A percentile compares a stretch with the other conserved stretches of the same genome.
phyloP scores from a whole-genome alignment of 2,113 vertebrate genomes.

The Mionectes macconnelli region DNA sequence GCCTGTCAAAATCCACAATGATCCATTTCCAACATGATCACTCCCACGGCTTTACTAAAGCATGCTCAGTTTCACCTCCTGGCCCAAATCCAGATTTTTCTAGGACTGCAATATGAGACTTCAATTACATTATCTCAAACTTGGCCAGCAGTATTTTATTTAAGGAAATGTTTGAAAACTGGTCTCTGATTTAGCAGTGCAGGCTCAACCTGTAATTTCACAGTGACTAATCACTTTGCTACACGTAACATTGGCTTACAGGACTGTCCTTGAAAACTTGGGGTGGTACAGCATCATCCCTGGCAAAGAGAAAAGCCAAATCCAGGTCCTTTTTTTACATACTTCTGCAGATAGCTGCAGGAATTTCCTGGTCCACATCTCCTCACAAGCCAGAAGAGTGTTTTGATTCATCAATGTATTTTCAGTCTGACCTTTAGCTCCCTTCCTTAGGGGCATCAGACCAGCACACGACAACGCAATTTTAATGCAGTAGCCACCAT shows the following conservation, averaged over 20 bases:
- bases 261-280: neutral
- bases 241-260: neutral
- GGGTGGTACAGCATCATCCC: neutral
- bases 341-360: neutral
- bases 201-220: neutral
- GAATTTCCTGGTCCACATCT: neutral
- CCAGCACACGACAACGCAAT: neutral
- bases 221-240: neutral
- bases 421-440: neutral
- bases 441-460: neutral
- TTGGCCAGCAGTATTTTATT: neutral
- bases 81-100: neutral
- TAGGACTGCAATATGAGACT: neutral
- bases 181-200: neutral
- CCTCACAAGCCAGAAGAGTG: neutral
- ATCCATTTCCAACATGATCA: neutral
- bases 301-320: neutral
- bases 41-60: neutral
- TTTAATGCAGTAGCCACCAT: neutral
- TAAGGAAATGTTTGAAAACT: neutral
- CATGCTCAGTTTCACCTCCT: neutral
- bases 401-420: neutral
- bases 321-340: fast-evolving
- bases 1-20: neutral
- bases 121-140: neutral